These are phyloP conservation scores for Hoplostethus mediterraneus DNA, from an alignment of 2,797 vertebrate species.

Conservation along the genomic window DNA sequence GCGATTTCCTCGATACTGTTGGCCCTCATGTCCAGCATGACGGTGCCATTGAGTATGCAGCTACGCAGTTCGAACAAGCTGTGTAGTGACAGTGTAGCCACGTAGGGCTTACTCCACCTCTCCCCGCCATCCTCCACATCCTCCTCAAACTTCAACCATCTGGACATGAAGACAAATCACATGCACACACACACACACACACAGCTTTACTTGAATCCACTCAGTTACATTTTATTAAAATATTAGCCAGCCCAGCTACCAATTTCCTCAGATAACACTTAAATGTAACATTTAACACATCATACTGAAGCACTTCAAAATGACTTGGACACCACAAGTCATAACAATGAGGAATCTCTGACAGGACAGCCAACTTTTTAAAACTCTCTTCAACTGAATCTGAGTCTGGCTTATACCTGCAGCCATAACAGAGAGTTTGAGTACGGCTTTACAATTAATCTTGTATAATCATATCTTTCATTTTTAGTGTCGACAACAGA, in stretches of 20 bases:
- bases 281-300: background rate
- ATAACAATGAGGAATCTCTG: conserved; percentile 6
- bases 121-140: conserved; percentile 98
- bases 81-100: conserved; percentile 96
- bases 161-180: conserved; percentile 56
- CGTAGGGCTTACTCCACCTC: conserved; percentile 98
- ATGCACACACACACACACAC: conserved; percentile 12
- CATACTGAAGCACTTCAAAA: conserved; percentile 8
- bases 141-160: conserved; percentile 99
- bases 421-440: too few relatives aligned
- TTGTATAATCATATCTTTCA: too few relatives aligned
- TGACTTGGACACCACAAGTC: conserved; percentile 2
- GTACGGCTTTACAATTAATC: too few relatives aligned
- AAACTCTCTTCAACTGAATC: conserved; percentile 4
- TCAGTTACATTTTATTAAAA: background rate
- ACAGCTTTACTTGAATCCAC: background rate
- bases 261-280: background rate
- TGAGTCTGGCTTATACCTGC: too few relatives aligned
- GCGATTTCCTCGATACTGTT: conserved; percentile 96
- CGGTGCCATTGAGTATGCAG: conserved; percentile 97
- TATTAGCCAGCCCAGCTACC: background rate
- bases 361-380: conserved; percentile 24
- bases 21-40: conserved; percentile 99
- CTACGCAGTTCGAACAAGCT: conserved; percentile 97
- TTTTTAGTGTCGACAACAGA: too few relatives aligned